Evolutionary conservation across 2,888 invertebrate species (phyloP).

Genomic region (Oscheius sp.): DNA sequence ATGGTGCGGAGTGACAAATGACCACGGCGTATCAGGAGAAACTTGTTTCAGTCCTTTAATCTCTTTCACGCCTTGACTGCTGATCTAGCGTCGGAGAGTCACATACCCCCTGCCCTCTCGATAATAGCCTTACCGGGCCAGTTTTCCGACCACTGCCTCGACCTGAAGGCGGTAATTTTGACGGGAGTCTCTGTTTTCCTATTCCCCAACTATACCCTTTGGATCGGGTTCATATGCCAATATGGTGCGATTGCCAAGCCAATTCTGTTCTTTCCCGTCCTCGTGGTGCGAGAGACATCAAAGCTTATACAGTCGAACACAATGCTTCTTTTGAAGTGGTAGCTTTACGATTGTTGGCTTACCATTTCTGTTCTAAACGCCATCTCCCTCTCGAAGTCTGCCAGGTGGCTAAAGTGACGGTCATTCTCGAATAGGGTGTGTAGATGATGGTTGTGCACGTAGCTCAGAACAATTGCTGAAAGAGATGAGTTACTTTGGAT

Average conservation of each 20-base stretch:
- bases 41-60: neutral
- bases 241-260: neutral
- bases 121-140: neutral
- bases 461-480: conserved; percentile 60
- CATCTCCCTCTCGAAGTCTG: conserved; percentile 87
- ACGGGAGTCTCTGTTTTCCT: neutral
- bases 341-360: conserved; percentile 48
- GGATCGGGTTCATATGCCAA: neutral
- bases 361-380: conserved; percentile 88
- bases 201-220: neutral
- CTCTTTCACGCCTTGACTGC: too few species aligned
- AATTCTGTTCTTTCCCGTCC: neutral
- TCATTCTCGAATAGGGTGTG: conserved; percentile 83
- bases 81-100: neutral
- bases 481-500: neutral
- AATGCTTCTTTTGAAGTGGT: neutral
- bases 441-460: conserved; percentile 60
- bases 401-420: conserved; percentile 85
- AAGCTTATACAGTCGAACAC: neutral
- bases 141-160: too few species aligned
- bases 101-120: neutral
- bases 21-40: neutral
- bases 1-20: conserved; percentile 17
- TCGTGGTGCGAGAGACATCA: neutral
- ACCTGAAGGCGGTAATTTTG: too few species aligned